Percentiles rank a stretch among this genome's conserved stretches.
Conservation (phyloP, 2,888 invertebrate genomes). For the Gisinianus flammeolus region DNA sequence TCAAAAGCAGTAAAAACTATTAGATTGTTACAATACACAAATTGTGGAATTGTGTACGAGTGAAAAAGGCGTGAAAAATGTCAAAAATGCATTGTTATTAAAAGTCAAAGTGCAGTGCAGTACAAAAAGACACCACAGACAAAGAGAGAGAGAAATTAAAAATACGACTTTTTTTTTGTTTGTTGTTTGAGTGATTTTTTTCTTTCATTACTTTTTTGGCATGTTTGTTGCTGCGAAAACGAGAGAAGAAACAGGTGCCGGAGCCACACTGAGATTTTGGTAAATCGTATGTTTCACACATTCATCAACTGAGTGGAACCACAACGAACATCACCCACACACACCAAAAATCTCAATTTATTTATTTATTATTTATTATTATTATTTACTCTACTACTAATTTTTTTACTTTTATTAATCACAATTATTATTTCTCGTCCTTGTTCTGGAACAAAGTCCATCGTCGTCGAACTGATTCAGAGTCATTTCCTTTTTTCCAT, state of each 20-base stretch:
- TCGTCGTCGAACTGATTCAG: no score
- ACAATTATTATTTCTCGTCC: not conserved
- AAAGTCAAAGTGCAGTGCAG: no score
- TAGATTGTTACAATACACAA: no score
- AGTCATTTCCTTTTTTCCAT: no score
- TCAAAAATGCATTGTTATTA: no score
- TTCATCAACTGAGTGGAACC: slow-evolving; percentile 45
- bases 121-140: no score
- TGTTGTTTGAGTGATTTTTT: not conserved
- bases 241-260: slow-evolving; percentile 58
- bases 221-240: slow-evolving; percentile 58
- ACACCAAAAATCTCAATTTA: not conserved
- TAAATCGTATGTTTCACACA: slow-evolving; percentile 59
- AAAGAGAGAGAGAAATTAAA: no score
- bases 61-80: no score
- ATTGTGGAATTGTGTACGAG: no score
- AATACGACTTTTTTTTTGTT: no score
- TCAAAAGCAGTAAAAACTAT: no score
- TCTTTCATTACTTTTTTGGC: slow-evolving; percentile 55
- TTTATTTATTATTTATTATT: not conserved
- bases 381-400: not conserved
- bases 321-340: slow-evolving; percentile 8
- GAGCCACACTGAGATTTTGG: slow-evolving; percentile 59
- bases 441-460: no score
- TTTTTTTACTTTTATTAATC: not conserved